These are phyloP conservation scores for Lophius americanus DNA, from an alignment of 2,797 vertebrate species.

Conservation along the genomic window DNA sequence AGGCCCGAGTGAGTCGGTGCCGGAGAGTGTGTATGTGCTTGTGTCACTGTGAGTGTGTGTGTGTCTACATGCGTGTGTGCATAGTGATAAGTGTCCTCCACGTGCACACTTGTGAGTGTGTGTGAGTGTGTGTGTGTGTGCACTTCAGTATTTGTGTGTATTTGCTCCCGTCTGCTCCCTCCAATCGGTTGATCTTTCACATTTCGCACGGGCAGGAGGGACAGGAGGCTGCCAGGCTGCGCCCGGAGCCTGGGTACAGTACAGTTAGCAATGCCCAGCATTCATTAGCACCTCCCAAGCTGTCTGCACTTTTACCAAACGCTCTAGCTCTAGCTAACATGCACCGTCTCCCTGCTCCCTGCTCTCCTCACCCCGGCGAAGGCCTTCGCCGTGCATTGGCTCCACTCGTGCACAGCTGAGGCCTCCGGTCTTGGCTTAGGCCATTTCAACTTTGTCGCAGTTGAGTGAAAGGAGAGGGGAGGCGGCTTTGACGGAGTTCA, in stretches of 20 bases:
- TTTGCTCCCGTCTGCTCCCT: conserved; percentile 84
- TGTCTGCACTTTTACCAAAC: conserved; percentile 84
- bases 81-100: conserved; percentile 29
- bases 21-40: conserved; percentile 59
- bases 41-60: conserved; percentile 42
- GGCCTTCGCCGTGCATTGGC: conserved; percentile 79
- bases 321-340: conserved; percentile 78
- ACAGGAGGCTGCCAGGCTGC: conserved; percentile 82
- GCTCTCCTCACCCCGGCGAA: conserved; percentile 79
- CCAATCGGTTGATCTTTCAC: conserved; percentile 87
- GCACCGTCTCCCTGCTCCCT: conserved; percentile 78
- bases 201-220: conserved; percentile 84
- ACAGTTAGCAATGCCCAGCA: conserved; percentile 81
- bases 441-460: conserved; percentile 77
- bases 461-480: conserved; percentile 62
- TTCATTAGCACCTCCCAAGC: conserved; percentile 87
- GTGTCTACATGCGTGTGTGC: conserved; percentile 33
- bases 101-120: not conserved
- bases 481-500: conserved; percentile 55
- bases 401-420: conserved; percentile 78
- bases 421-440: conserved; percentile 77
- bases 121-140: conserved; percentile 28
- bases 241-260: conserved; percentile 81
- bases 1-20: conserved; percentile 69
- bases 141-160: conserved; percentile 46